These are phyloP conservation scores for Callionymus lyra DNA, from an alignment of 2,113 vertebrate species.

Conservation along the genomic window DNA sequence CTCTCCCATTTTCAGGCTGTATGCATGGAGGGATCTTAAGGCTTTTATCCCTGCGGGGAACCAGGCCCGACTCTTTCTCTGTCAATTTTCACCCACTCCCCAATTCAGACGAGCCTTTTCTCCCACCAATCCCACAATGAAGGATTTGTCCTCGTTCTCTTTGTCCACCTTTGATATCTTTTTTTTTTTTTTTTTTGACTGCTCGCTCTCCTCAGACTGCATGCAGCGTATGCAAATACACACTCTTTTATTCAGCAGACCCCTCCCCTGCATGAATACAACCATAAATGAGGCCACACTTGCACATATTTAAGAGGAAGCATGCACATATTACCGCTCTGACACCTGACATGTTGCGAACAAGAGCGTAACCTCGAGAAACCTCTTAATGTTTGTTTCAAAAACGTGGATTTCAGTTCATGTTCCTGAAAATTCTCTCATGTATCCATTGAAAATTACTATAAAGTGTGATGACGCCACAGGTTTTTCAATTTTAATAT, in stretches of 20 bases:
- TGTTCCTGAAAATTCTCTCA: too few species aligned
- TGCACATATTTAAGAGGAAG: slow-evolving; percentile 41
- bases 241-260: slow-evolving; percentile 47
- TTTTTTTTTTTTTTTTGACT: slow-evolving; percentile 42
- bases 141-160: slow-evolving; percentile 63
- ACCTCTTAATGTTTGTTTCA: slow-evolving; percentile 1
- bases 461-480: too few species aligned
- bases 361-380: too few species aligned
- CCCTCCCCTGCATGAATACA: slow-evolving; percentile 55
- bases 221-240: slow-evolving; percentile 67
- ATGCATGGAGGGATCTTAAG: slow-evolving; percentile 51
- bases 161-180: slow-evolving; percentile 67
- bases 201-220: slow-evolving; percentile 63
- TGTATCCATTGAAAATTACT: too few species aligned
- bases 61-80: slow-evolving; percentile 63
- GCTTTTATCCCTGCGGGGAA: slow-evolving; percentile 66
- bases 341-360: slow-evolving; percentile 13
- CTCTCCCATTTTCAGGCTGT: slow-evolving; percentile 59
- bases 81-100: slow-evolving; percentile 68
- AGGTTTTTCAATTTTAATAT: too few species aligned
- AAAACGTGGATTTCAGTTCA: background rate
- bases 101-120: slow-evolving; percentile 60
- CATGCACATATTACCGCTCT: slow-evolving; percentile 31
- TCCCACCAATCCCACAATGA: slow-evolving; percentile 62
- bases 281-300: slow-evolving; percentile 66